Conservation (phyloP, 2,888 invertebrate genomes). For the Noctua pronuba region DNA sequence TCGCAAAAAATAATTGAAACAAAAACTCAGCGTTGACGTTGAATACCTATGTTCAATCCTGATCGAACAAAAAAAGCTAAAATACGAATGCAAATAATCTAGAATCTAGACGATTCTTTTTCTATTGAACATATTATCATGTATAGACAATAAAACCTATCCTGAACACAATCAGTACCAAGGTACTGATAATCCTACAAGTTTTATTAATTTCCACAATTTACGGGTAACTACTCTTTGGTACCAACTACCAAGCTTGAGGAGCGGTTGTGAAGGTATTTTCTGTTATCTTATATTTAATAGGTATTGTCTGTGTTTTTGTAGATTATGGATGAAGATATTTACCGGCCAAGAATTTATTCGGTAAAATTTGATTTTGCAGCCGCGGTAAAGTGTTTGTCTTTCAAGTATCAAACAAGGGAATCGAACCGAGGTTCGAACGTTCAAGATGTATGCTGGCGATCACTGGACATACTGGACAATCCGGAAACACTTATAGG, state of each 20-base stretch:
- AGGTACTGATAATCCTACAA: background rate
- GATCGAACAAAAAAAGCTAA: conserved; percentile 2
- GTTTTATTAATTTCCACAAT: background rate
- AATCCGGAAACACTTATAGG: background rate
- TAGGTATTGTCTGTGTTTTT: background rate
- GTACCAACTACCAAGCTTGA: background rate
- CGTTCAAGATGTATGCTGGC: background rate
- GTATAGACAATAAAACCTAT: background rate
- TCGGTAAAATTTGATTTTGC: background rate
- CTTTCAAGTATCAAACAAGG: background rate
- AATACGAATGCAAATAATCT: background rate
- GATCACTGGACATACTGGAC: no score
- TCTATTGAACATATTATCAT: background rate
- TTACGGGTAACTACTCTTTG: background rate
- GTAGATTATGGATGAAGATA: background rate
- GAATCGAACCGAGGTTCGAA: background rate
- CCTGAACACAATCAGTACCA: background rate
- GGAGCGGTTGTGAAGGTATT: background rate
- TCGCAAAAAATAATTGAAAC: background rate
- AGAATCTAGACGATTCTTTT: background rate
- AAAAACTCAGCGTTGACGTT: conserved; percentile 3
- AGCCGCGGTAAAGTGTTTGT: background rate
- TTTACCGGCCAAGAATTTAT: background rate
- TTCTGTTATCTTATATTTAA: background rate
- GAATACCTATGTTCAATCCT: background rate